Base-by-base conservation (phyloP, 2,888 invertebrate genomes). In the Stegophylla sp. region DNA sequence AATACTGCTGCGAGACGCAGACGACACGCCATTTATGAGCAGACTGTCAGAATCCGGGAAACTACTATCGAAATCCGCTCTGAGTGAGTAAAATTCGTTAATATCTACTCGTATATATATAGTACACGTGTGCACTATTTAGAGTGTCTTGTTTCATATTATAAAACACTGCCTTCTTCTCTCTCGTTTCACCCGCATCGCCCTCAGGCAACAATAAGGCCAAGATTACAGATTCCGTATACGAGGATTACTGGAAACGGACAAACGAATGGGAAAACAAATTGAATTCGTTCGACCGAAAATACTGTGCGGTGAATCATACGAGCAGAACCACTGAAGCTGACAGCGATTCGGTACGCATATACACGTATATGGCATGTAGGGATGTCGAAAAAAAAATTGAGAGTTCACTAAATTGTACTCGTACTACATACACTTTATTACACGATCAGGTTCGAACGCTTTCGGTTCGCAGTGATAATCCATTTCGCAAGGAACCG, bases 221-320 rank as follows among this genome's bases (percentile, higher is more conserved):
- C 53, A 71, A 71, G 53, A 72, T 53, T 72, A 56, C 41, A 5
- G 53, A 72, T 23, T n/a, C 17, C 7, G 28, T 71, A 12, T 71
- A 71, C 34, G 34, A 28, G 51, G 20, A 71, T 51, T 71, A 71
- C 34, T 20, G 23, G n/a, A 34, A 72, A 72, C 41, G 72, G 23
- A 59, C 34, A 41, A 59, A 72, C 53, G 53, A 59, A 72, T 72
- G 72, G 72, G 41, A 72, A 56, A 56, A 72, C 41, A 72, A 72
- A 72, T 72, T 59, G 72, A n/a, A 56, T 41, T 34, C 59, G 20
- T 72, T 72, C 72, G 72, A 56, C 43, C 72, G 26, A 43, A 72
- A 72, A 43, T 17, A 56, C 56, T 59, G 43, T 43, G 23, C 15
- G n/a, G n/a, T n/a, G 59, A 51, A n/a, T 17, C 15, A 15, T 41